Evolutionary conservation across 2,888 invertebrate genomes (phyloP), one percentile per base, ranked within the genome.

Genomic region (Archips xylosteana): DNA sequence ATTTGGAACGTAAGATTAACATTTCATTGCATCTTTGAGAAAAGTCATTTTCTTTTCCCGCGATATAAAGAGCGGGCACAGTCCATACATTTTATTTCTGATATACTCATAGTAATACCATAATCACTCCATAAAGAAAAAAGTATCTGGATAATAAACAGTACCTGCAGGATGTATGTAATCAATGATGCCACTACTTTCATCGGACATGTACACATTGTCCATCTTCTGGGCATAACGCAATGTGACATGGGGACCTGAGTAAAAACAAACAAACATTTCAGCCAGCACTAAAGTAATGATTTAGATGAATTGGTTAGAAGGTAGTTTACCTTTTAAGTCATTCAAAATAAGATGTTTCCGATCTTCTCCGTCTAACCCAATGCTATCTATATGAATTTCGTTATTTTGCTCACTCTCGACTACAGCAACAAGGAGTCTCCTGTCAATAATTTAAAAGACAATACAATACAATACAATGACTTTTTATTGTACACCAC

Each of bases 161-260:
- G 73, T 85, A 94, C 96, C 96, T 80, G 95, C 94, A 36, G 95
- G 95, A 74, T 96, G 95, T 8, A 96, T 95, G 77, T 94, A 95
- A 74, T 96, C 96, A 51, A 97, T 97, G 63, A 92, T 88, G 0
- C 96, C 96, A n/a, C 94, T 95, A 10, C 95, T 95, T 59, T 95
- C 95, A 82, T 97, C 97, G 0, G 96, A 95, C 91, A 97, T 95
- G 82, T 95, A 97, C 0, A 98, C 86, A 36, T 95, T 91, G 59
- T 96, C 94, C 47, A 95, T 83, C 32, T 95, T 90, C 12, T 88
- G 87, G 76, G 96, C 95, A 82, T 96, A 97, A 0, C 88, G 85
- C 8, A 94, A 76, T 0, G 85, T 87, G 45, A 96, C 79, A 76
- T 89, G 89, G 10, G 96, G 95, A 65, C 96, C 94, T 92, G 80